Conservation (phyloP, 2,888 invertebrate genomes). For the Eupithecia exiguata region DNA sequence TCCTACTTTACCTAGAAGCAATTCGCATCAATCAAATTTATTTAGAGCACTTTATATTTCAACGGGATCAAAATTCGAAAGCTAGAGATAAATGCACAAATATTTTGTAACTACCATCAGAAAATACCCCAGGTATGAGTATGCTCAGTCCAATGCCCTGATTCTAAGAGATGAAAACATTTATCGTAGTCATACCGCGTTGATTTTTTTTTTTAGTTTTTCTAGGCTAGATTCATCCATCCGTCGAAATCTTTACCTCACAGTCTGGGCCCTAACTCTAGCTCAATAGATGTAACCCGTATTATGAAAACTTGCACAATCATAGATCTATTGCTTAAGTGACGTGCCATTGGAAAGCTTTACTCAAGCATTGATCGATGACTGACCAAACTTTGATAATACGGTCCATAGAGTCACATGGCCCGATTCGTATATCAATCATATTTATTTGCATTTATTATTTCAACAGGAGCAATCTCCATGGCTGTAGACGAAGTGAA, state of each 20-base stretch:
- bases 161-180: background rate
- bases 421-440: background rate
- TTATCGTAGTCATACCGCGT: background rate
- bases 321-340: too few species aligned
- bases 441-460: conserved; percentile 18
- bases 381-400: too few species aligned
- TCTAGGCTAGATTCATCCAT: background rate
- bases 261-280: background rate
- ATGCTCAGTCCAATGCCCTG: background rate
- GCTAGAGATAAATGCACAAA: background rate
- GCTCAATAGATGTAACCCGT: background rate
- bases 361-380: too few species aligned
- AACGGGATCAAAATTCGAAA: conserved; percentile 88
- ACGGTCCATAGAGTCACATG: background rate
- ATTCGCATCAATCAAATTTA: conserved; percentile 16
- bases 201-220: background rate
- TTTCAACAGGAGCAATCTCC: conserved; percentile 90
- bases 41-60: conserved; percentile 28
- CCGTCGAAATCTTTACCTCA: background rate
- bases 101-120: background rate
- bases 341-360: too few species aligned
- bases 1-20: conserved; percentile 19
- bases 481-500: conserved; percentile 94
- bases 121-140: background rate
- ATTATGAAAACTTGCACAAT: too few species aligned